These are phyloP conservation scores for Haemorhous mexicanus DNA, from an alignment of 2,113 vertebrate genomes.

Conservation along the genomic window DNA sequence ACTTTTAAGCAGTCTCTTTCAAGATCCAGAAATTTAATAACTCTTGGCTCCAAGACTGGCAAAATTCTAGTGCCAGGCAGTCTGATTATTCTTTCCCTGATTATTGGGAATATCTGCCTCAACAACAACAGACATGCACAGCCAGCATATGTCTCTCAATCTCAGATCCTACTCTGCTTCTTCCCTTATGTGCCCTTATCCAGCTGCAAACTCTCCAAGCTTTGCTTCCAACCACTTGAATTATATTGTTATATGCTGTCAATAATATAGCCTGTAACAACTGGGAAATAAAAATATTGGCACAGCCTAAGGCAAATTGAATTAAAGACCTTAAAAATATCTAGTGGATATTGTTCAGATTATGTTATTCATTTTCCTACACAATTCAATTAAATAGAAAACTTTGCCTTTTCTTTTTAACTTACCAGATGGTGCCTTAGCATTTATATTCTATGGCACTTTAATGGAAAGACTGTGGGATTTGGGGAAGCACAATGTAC, in stretches of 20 bases:
- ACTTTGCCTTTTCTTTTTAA: constrained; percentile 4
- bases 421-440: neutral
- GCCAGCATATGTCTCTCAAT: neutral
- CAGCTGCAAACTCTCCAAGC: constrained; percentile 43
- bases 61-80: constrained; percentile 17
- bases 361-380: constrained; percentile 10
- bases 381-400: constrained; percentile 5
- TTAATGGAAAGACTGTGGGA: neutral
- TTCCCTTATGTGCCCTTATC: neutral
- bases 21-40: constrained; percentile 19
- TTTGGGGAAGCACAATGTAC: neutral
- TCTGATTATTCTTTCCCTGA: neutral
- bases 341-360: neutral
- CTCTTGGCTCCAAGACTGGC: constrained; percentile 5
- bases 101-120: constrained; percentile 28
- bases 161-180: neutral
- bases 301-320: neutral
- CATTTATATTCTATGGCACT: neutral
- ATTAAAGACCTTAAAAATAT: neutral
- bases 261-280: constrained; percentile 10
- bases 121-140: neutral
- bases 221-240: constrained; percentile 2
- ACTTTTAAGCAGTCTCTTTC: constrained; percentile 2
- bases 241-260: constrained; percentile 13
- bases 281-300: constrained; percentile 22